A percentile compares a stretch with the other conserved stretches of the same genome.
phyloP scores from a whole-genome alignment of 1,140 invertebrate genomes.

The Capitella teleta region DNA sequence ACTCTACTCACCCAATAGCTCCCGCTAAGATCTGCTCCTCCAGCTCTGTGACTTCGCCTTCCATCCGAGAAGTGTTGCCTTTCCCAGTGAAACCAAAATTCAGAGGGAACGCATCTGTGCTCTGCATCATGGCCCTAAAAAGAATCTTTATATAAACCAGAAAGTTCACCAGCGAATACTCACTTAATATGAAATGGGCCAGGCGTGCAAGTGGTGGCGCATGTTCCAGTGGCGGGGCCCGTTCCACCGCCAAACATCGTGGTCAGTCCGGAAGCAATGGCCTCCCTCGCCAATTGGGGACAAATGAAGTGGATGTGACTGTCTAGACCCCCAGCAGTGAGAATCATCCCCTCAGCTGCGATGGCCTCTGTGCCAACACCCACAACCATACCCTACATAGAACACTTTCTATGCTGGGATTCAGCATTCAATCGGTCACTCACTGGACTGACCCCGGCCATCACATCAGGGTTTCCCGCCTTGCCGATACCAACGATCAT shows the following conservation, averaged over 20 bases:
- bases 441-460: constrained; percentile 31
- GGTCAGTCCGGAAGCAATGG: constrained; percentile 36
- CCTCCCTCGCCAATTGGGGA: constrained; percentile 32
- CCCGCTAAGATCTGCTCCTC: constrained; percentile 38
- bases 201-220: constrained; percentile 40
- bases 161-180: constrained; percentile 2
- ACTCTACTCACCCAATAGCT: constrained; percentile 35
- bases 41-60: constrained; percentile 23
- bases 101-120: constrained; percentile 37
- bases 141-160: background rate
- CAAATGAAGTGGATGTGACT: constrained; percentile 40
- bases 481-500: constrained; percentile 39
- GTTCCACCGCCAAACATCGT: constrained; percentile 42
- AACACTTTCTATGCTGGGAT: background rate
- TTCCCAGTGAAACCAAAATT: constrained; percentile 42
- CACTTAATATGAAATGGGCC: constrained; percentile 39
- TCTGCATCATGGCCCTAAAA: constrained; percentile 36
- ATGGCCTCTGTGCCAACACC: constrained; percentile 40
- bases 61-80: constrained; percentile 29
- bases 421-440: constrained; percentile 3
- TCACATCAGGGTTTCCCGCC: constrained; percentile 40
- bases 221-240: constrained; percentile 35
- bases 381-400: constrained; percentile 24
- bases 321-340: constrained; percentile 39
- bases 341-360: constrained; percentile 35